Evolutionary conservation across 2,888 invertebrate species (phyloP).

Genomic region (Andrena trimmerana): DNA sequence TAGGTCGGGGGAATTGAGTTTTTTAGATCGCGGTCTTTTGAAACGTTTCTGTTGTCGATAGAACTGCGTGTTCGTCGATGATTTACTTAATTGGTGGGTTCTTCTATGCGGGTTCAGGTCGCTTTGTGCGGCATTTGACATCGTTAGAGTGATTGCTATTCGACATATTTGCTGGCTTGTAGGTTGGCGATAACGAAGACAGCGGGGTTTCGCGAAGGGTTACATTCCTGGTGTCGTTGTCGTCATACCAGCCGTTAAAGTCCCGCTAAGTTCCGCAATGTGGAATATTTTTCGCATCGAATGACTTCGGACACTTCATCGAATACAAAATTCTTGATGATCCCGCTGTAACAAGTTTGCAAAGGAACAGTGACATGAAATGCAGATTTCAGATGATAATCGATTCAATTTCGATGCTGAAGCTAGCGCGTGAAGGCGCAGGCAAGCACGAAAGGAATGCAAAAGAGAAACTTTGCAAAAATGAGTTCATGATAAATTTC

Average conservation of each 20-base stretch:
- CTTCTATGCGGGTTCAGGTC: too few relatives aligned
- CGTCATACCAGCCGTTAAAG: slow-evolving; percentile 54
- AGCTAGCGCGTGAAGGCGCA: too few relatives aligned
- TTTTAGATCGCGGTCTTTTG: not conserved
- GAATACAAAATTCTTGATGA: not conserved
- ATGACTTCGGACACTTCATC: not conserved
- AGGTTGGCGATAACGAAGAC: not conserved
- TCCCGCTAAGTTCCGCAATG: slow-evolving; percentile 68
- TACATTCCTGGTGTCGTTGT: slow-evolving; percentile 44
- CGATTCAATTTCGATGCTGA: too few relatives aligned
- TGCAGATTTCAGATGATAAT: too few relatives aligned
- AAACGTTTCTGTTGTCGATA: not conserved
- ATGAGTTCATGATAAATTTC: too few relatives aligned
- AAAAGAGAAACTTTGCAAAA: too few relatives aligned
- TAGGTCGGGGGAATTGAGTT: not conserved
- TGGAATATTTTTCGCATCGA: slow-evolving; percentile 41
- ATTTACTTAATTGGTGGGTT: too few relatives aligned
- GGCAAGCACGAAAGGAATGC: too few relatives aligned
- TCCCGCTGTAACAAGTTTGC: not conserved
- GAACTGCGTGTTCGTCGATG: too few relatives aligned
- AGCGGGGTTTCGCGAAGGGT: slow-evolving; percentile 19
- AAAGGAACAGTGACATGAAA: not conserved
- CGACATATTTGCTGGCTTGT: not conserved
- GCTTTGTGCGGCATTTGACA: not conserved
- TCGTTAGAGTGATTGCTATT: not conserved